Percentiles rank a stretch among this genome's conserved stretches.
These are phyloP conservation scores for Neomonachus schauinslandi DNA, from an alignment of 2,113 vertebrate genomes.

Conservation along the genomic window DNA sequence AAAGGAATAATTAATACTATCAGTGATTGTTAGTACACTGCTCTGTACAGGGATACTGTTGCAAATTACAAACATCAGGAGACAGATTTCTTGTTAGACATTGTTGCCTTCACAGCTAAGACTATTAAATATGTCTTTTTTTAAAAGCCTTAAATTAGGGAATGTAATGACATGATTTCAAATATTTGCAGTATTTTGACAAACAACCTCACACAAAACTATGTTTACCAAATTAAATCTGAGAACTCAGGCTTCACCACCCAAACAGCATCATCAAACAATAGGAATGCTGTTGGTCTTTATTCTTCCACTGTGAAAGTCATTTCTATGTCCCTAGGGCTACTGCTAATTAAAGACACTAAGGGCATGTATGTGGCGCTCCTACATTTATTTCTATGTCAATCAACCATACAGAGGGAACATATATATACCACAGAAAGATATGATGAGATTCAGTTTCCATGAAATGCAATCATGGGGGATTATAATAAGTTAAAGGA, in stretches of 20 bases:
- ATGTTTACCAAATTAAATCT: constrained; percentile 31
- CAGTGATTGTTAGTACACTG: background rate
- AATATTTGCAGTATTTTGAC: constrained; percentile 17
- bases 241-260: background rate
- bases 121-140: constrained; percentile 6
- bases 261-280: background rate
- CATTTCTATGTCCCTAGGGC: background rate
- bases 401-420: background rate
- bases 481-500: background rate
- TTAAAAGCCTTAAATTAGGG: background rate
- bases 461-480: background rate
- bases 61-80: constrained; percentile 4
- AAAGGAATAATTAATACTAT: constrained; percentile 46
- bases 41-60: background rate
- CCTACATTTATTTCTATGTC: background rate
- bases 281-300: background rate
- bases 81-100: constrained; percentile 32
- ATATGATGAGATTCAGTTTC: background rate
- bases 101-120: background rate
- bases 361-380: background rate
- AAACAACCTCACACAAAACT: constrained; percentile 54
- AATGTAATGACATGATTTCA: background rate
- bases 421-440: background rate
- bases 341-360: background rate
- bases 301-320: background rate